phyloP scores from a whole-genome alignment of 2,113 vertebrate species.

The Bubalus kerabau region DNA sequence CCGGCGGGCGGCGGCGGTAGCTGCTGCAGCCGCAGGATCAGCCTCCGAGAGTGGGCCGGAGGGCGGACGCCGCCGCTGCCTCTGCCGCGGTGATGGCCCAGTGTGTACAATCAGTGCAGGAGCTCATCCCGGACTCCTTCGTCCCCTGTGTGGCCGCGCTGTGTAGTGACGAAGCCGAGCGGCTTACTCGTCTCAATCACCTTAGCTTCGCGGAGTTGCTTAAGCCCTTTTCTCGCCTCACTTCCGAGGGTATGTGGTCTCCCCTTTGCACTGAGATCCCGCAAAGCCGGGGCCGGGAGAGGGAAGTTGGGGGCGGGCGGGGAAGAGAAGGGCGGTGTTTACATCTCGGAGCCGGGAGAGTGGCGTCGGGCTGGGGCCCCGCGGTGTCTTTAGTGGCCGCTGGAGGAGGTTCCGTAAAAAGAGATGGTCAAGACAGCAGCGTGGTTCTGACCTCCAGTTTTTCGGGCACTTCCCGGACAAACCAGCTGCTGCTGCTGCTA shows the following conservation, averaged over 20 bases:
- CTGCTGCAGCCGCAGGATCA: not conserved
- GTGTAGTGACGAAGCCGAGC: constrained; percentile 94
- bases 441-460: not conserved
- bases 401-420: not conserved
- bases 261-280: not conserved
- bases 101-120: constrained; percentile 94
- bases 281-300: not conserved
- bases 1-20: constrained; percentile 41
- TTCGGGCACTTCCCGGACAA: not conserved
- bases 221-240: constrained; percentile 94
- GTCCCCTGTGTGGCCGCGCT: constrained; percentile 96
- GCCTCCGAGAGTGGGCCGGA: constrained; percentile 9
- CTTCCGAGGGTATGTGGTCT: constrained; percentile 91
- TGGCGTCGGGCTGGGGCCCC: not conserved
- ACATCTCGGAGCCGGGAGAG: not conserved
- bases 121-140: constrained; percentile 97
- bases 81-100: constrained; percentile 87
- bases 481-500: no score
- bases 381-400: not conserved
- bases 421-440: not conserved
- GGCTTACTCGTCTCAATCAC: constrained; percentile 91
- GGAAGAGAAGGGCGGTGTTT: not conserved
- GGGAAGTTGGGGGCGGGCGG: not conserved
- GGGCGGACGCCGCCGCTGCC: constrained; percentile 33
- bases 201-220: constrained; percentile 94